phyloP scores from a whole-genome alignment of 2,888 invertebrate species.

The Sarcophaga rosellei region DNA sequence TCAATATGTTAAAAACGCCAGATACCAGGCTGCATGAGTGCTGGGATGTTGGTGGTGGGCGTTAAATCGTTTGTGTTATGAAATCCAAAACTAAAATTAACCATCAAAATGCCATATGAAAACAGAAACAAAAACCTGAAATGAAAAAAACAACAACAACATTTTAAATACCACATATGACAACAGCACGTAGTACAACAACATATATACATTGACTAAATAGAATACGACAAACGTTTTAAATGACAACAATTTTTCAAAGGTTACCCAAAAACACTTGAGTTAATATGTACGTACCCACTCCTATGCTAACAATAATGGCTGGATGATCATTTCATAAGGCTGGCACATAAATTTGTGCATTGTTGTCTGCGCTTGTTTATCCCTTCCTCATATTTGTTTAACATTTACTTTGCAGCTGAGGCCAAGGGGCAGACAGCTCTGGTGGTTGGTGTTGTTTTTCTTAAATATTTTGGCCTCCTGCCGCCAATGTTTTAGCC shows the following conservation, averaged over 20 bases:
- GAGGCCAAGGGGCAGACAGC: neutral
- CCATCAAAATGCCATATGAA: neutral
- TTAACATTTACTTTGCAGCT: neutral
- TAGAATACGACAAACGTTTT: conserved; percentile 28
- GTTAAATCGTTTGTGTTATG: conserved; percentile 36
- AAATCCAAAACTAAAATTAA: conserved; percentile 44
- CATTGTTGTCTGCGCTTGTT: conserved; percentile 21
- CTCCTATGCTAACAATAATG: neutral
- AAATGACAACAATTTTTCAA: conserved; percentile 3
- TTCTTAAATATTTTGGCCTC: conserved; percentile 53
- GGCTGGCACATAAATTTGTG: conserved; percentile 21
- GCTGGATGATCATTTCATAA: conserved; percentile 17
- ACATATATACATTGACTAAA: neutral
- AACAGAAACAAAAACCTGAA: neutral
- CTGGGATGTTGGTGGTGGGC: conserved; percentile 41
- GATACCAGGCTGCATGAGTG: neutral
- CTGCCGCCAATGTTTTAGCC: conserved; percentile 62
- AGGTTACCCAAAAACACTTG: conserved; percentile 46
- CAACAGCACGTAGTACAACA: too few relatives aligned
- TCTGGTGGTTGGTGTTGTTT: neutral
- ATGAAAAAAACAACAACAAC: neutral
- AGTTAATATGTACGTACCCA: conserved; percentile 2
- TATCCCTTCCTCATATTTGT: neutral
- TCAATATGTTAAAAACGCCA: too few relatives aligned
- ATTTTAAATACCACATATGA: too few relatives aligned